Base-by-base conservation (phyloP, 2,113 vertebrate species). In the Lasiurus borealis region DNA sequence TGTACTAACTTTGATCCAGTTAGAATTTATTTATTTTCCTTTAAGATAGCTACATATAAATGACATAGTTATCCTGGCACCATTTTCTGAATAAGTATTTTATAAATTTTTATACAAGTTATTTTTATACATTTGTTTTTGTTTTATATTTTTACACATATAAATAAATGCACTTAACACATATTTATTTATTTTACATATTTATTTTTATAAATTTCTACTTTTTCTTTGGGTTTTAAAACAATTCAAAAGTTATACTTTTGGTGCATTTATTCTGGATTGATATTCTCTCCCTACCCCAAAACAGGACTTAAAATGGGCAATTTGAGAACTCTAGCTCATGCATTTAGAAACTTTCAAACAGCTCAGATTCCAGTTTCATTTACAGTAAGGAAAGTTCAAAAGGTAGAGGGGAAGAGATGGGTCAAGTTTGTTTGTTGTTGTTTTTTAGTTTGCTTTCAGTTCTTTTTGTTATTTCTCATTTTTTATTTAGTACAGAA, bases 191-290 rank as follows among this genome's bases (percentile, higher is more conserved):
- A 72, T 34, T 78, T 54, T 34, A 54, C 50, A 52, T 80, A 36
- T 59, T 92, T 44, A 68, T 92, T 84, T 92, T 90, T 48, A 57
- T 75, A 57, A 52, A 31, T 75, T 40, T 90, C 48, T 29, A 2
- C 16, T 54, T 92, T 93, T 88, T 69, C 36, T 85, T 34, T 85
- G 46, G 52, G 34, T 62, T 95, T 92, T 69, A 82, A 92, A 96
- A 66, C 34, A 83, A 73, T 64, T 86, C 64, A 89, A n/a, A 94
- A 36, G 34, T 75, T 93, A 21, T 78, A 21, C 40, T 93, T 80
- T 50, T 82, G 18, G 13, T 85, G 31, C 34, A 12, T 88, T 92
- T 85, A 52, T 96, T 91, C 34, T 83, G 44, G 34, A 57, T 75
- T 89, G 75, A 40, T 71, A 31, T 25, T 29, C 62, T 29, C 62